phyloP scores from a whole-genome alignment of 2,113 vertebrate genomes.

The Pituophis catenifer region DNA sequence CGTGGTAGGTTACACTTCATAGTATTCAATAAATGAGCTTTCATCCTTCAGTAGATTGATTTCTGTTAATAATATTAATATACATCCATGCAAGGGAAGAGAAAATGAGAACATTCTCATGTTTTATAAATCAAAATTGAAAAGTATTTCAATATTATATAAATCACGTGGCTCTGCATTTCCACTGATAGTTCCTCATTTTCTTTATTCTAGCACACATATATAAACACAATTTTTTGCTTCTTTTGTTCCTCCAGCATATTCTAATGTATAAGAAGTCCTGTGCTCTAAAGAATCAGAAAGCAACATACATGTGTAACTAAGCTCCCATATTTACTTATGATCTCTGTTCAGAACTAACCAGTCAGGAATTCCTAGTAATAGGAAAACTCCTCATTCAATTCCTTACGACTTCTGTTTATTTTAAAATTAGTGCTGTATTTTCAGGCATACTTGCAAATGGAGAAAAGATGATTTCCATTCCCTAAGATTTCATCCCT shows the following conservation, averaged over 20 bases:
- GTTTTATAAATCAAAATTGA: neutral
- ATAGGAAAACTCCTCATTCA: neutral
- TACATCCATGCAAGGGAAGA: neutral
- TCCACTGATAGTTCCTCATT: neutral
- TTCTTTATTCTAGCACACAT: neutral
- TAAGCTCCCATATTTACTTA: neutral
- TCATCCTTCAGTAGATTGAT: neutral
- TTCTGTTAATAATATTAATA: neutral
- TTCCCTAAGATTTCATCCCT: neutral
- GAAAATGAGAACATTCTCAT: neutral
- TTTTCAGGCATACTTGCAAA: neutral
- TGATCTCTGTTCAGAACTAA: neutral
- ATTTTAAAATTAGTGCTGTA: neutral
- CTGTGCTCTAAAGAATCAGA: neutral
- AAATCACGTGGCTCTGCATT: neutral
- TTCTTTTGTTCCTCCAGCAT: neutral
- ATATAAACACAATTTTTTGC: neutral
- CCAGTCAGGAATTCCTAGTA: neutral
- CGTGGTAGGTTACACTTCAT: neutral
- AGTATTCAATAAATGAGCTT: neutral
- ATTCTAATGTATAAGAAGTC: neutral
- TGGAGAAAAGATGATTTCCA: neutral
- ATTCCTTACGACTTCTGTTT: neutral
- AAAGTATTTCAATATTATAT: neutral
- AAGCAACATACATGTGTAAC: neutral